phyloP scores from a whole-genome alignment of 2,113 vertebrate species.

The Poicephalus gulielmi region DNA sequence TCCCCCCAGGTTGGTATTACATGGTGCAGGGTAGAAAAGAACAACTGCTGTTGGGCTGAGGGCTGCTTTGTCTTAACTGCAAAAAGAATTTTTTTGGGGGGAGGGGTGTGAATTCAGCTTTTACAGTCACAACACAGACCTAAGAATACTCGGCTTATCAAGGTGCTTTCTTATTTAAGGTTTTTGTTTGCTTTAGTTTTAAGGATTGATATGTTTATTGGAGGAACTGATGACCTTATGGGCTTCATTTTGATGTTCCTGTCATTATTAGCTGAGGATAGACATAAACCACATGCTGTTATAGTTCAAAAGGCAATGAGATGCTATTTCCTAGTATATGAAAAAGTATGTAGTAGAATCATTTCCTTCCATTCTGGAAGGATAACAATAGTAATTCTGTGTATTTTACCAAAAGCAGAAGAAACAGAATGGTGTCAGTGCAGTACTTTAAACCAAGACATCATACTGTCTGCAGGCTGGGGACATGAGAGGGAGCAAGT shows the following conservation, averaged over 20 bases:
- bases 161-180: not conserved
- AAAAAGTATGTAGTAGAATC: constrained; percentile 77
- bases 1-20: accelerated
- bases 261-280: constrained; percentile 70
- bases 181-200: constrained; percentile 2
- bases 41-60: not conserved
- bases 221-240: constrained; percentile 82
- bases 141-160: not conserved
- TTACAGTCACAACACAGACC: not conserved
- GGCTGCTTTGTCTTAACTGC: not conserved
- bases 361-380: not conserved
- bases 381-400: not conserved
- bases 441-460: not conserved
- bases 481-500: not conserved
- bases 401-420: not conserved
- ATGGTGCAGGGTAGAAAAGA: not conserved
- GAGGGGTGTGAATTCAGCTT: not conserved
- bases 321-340: constrained; percentile 86
- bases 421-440: not conserved
- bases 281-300: constrained; percentile 58
- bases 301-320: constrained; percentile 77
- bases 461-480: not conserved
- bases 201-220: constrained; percentile 88
- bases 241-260: constrained; percentile 74
- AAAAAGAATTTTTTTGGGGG: not conserved